Percentiles rank a stretch among this genome's conserved stretches.
These are phyloP conservation scores for Tauraco hartlaubi DNA, from an alignment of 2,797 vertebrate genomes.

Conservation along the genomic window DNA sequence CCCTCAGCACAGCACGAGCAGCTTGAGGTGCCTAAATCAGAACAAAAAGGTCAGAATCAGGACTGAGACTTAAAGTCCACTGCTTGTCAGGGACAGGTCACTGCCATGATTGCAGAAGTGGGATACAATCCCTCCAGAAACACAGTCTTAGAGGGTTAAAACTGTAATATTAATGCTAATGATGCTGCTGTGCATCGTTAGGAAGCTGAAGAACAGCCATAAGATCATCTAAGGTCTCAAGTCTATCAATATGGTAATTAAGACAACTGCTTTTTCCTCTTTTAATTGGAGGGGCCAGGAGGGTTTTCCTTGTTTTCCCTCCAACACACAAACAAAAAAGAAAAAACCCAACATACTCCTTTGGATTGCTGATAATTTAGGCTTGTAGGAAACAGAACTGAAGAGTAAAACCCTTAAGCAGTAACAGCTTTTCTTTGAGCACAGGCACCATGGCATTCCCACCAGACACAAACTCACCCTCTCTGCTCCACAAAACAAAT, in stretches of 20 bases:
- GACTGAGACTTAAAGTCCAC: neutral
- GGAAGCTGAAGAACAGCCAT: neutral
- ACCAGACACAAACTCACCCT: neutral
- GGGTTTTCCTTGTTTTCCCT: neutral
- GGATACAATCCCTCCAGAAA: neutral
- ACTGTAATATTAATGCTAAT: neutral
- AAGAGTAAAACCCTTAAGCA: neutral
- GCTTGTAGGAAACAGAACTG: neutral
- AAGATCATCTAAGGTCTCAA: neutral
- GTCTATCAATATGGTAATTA: neutral
- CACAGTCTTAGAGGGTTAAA: neutral
- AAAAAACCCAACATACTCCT: neutral
- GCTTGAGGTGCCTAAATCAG: constrained; percentile 76
- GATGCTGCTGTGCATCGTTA: neutral
- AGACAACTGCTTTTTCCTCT: neutral
- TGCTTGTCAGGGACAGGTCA: neutral
- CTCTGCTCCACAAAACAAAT: neutral
- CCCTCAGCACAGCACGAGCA: constrained; percentile 85
- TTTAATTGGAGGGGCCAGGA: neutral
- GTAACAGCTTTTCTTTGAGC: neutral
- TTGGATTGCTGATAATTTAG: neutral
- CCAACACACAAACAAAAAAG: neutral
- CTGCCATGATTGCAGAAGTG: neutral
- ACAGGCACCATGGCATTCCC: neutral
- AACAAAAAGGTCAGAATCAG: neutral